Percentiles rank a stretch among this genome's conserved stretches.
phyloP scores from a whole-genome alignment of 2,797 vertebrate genomes.

The Acanthopagrus latus region DNA sequence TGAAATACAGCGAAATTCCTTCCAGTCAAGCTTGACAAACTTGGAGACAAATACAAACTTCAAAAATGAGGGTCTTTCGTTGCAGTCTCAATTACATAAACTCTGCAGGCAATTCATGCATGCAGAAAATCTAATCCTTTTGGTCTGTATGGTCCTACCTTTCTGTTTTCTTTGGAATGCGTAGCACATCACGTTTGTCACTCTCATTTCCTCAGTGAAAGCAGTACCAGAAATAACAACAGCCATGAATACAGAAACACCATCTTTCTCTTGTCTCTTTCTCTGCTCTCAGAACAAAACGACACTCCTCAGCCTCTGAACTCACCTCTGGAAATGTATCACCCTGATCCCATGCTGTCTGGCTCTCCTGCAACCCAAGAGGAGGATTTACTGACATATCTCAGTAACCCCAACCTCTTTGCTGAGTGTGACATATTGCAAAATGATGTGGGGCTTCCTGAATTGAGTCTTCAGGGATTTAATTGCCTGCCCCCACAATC shows the following conservation, averaged over 20 bases:
- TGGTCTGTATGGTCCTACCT: background rate
- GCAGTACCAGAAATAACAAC: background rate
- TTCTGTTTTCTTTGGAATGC: background rate
- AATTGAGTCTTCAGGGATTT: conserved; percentile 33
- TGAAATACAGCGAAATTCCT: background rate
- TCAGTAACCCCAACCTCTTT: conserved; percentile 37
- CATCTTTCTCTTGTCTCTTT: conserved; percentile 20
- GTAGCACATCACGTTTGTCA: background rate
- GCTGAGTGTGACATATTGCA: background rate
- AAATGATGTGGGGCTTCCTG: background rate
- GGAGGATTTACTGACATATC: conserved; percentile 56
- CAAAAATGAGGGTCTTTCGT: background rate
- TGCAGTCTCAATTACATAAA: background rate
- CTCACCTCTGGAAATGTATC: conserved; percentile 22
- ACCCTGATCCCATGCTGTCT: conserved; percentile 70
- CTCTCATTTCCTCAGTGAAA: conserved; percentile 30
- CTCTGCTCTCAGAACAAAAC: conserved; percentile 56
- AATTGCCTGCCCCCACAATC: conserved; percentile 24
- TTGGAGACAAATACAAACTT: background rate
- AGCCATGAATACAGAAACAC: background rate
- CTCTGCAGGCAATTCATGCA: background rate
- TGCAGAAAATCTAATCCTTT: background rate
- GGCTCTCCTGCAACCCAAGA: background rate
- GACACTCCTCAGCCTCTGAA: background rate
- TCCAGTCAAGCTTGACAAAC: background rate